Base-by-base conservation (phyloP, 2,113 vertebrate genomes). In the rat (Rattus norvegicus) region DNA sequence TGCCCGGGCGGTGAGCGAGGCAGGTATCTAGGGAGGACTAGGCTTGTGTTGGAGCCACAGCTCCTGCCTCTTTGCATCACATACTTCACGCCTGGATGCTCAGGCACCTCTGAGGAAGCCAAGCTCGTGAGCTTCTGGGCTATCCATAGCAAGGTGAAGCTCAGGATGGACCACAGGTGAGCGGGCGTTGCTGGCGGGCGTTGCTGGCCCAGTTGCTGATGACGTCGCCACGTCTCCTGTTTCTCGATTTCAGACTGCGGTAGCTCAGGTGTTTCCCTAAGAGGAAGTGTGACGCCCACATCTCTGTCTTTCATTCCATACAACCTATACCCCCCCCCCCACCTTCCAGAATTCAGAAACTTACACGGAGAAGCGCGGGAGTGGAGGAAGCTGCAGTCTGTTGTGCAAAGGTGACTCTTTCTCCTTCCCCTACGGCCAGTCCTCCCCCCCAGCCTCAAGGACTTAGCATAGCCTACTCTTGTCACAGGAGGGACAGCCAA, bases 381-480 rank as follows among this genome's bases (percentile, higher is more conserved):
- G 14, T 2, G 14, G 83, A 67, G 0, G 30, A 86, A 61, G 30
- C 49, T 97, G 56, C 63, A 43, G 28, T 61, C 85, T 33, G 0
- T 88, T 39, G 3, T 95, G 33, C 93, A 72, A 79, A 90, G 94
- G 94, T 96, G 49, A 97, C 12, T 5, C 24, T 43, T 65, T 88
- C 17, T 36, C 22, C 36, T 43, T 24, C 73, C 77, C 8, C 19
- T 75, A 33, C 13, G 4, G 24, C 8, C 3, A 63, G 67, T 0
- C 84, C 43, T 2, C 28, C 81, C 20, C 19, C 39, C 24, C n/a
- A 16, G 6, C 30, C 73, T 24, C 13, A 59, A 59, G 47, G 52
- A 63, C n/a, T 91, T 87, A 59, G 28, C 52, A 39, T 12, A 67
- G 16, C 30, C 59, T 85, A 33, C 10, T 20, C 10, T 69, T 79